phyloP scores from a whole-genome alignment of 2,113 vertebrate species.

The Podiceps cristatus region DNA sequence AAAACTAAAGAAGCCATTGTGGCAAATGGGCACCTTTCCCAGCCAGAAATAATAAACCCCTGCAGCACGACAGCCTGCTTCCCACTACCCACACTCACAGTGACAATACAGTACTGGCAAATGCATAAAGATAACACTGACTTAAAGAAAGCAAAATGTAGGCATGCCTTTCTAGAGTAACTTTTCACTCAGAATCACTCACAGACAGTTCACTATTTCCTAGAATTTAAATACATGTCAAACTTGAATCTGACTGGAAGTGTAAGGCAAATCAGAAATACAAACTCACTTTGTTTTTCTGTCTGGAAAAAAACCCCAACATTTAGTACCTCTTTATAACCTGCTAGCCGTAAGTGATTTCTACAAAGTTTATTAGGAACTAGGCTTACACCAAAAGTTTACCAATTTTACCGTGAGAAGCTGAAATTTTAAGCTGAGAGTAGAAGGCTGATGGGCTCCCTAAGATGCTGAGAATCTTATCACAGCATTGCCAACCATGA shows the following conservation, averaged over 20 bases:
- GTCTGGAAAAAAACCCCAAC: not conserved
- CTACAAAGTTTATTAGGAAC: not conserved
- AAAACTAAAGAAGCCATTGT: slow-evolving; percentile 16
- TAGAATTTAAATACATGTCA: not conserved
- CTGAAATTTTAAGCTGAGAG: not conserved
- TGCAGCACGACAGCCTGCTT: slow-evolving; percentile 28
- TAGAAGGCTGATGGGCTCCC: not conserved
- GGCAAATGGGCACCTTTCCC: slow-evolving; percentile 44
- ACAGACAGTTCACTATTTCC: not conserved
- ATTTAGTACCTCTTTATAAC: not conserved
- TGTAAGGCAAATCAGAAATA: not conserved
- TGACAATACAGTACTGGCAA: not conserved
- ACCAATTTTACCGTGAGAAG: not conserved
- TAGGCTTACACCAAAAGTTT: not conserved
- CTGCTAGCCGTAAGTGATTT: not conserved
- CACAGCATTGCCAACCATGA: not conserved
- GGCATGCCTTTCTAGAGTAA: not conserved
- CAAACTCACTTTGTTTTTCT: not conserved
- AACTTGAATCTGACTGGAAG: not conserved
- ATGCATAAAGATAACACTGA: not conserved
- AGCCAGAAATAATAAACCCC: slow-evolving; percentile 32
- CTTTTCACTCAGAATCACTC: not conserved
- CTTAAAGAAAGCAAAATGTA: not conserved
- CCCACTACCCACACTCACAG: slow-evolving; percentile 16
- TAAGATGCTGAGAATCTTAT: not conserved